Conservation (phyloP, 1,140 invertebrate genomes). For the Potamilus streckersoni region DNA sequence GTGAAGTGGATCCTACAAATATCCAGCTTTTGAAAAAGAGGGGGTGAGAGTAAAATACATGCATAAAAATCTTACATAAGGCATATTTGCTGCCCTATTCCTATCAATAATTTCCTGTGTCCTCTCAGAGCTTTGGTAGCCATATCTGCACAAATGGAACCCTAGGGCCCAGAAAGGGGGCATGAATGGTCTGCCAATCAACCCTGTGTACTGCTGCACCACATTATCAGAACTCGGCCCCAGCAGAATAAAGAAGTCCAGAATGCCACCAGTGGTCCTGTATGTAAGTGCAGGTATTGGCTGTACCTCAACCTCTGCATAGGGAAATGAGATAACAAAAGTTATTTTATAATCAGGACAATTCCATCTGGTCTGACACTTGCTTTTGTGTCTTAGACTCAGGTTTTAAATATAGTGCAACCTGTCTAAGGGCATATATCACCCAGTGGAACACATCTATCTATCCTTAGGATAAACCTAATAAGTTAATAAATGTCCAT, state of each 20-base stretch:
- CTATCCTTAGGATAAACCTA: no score
- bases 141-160: conserved; percentile 85
- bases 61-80: conserved; percentile 75
- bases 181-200: conserved; percentile 83
- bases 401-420: no score
- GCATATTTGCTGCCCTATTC: conserved; percentile 80
- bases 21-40: no score
- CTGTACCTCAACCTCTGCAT: conserved; percentile 80
- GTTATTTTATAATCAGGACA: conserved; percentile 69
- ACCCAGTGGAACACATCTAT: no score
- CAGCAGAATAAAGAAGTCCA: conserved; percentile 65
- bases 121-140: conserved; percentile 50
- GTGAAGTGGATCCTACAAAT: no score
- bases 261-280: conserved; percentile 61
- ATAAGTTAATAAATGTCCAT: no score
- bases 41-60: no score
- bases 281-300: conserved; percentile 42
- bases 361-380: no score
- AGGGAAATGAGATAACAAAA: conserved; percentile 76
- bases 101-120: conserved; percentile 70
- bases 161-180: conserved; percentile 92
- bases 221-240: conserved; percentile 77
- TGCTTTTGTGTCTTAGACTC: no score
- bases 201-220: conserved; percentile 77
- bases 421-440: no score